Evolutionary conservation across 2,888 invertebrate species (phyloP).

Genomic region (Spodoptera picta): DNA sequence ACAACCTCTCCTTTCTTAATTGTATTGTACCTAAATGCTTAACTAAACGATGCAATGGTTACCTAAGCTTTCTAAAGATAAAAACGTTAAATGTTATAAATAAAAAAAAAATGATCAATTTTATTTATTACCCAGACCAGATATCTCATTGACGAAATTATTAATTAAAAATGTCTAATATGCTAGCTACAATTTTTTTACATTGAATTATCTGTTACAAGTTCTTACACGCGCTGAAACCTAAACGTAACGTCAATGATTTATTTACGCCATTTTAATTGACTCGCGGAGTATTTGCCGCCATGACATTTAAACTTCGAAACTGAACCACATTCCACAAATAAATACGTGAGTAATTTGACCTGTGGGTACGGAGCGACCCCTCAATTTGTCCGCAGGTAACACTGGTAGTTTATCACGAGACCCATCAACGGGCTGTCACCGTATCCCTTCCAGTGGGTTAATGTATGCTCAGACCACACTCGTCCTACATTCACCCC

Average conservation of each 20-base stretch:
- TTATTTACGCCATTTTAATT: slow-evolving; percentile 29
- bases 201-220: background rate
- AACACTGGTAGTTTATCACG: slow-evolving; percentile 39
- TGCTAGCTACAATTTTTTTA: background rate
- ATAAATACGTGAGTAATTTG: slow-evolving; percentile 41
- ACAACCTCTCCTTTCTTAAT: too few species aligned
- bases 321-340: slow-evolving; percentile 36
- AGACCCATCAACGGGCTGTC: slow-evolving; percentile 57
- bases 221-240: slow-evolving; percentile 1
- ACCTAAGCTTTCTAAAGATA: too few species aligned
- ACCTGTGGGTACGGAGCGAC: slow-evolving; percentile 25
- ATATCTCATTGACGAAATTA: too few species aligned
- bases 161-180: background rate
- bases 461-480: slow-evolving; percentile 61
- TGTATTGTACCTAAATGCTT: too few species aligned
- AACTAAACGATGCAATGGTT: too few species aligned
- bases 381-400: slow-evolving; percentile 36
- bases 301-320: slow-evolving; percentile 49
- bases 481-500: slow-evolving; percentile 85
- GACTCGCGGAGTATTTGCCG: slow-evolving; percentile 3
- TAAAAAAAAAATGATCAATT: too few species aligned
- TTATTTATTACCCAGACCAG: too few species aligned
- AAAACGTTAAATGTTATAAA: background rate
- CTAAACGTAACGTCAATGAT: slow-evolving; percentile 11
- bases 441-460: slow-evolving; percentile 72